Base-by-base conservation (phyloP, 2,113 vertebrate genomes). In the Peromyscus maniculatus region DNA sequence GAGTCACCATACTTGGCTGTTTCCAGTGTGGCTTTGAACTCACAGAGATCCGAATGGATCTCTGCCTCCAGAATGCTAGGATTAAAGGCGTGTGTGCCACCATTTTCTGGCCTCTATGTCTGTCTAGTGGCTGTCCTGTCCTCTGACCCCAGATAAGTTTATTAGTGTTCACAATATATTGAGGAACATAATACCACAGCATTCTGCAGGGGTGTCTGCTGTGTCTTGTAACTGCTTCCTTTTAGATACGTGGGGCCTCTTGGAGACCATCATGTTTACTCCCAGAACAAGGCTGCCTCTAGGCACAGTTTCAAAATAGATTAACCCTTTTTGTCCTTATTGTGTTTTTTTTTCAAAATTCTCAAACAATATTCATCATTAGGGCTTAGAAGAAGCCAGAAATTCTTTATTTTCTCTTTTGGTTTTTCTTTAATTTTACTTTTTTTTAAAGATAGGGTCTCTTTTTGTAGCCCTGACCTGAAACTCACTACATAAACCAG, bases 301-400 rank as follows among this genome's bases (percentile, higher is more conserved):
- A 11, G 91, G 93, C 71, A 90, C 91, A 72, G 9, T 92, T 92
- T 94, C 89, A 86, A 59, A 94, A 91, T 67, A 72, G 21, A 79
- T 36, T 91, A 22, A n/a, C 39, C 36, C n/a, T 89, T 95, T 87
- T 78, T 64, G 71, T 88, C 10, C 28, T 5, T 79, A 19, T 46
- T n/a, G 7, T 55, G 28, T 52, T 52, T 52, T 52, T 52, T 91
- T 55, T 80, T 74, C 49, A 86, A 69, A 78, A 52, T 55, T 82
- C 69, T 93, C 59, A 39, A 55, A 69, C 80, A 46, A 22, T 87
- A 86, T 66, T n/a, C 89, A 87, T 90, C 31, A 57, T 59, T 39
- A 39, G 77, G 77, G 75, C 12, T 88, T 75, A 39, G 59, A 83
- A 94, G 75, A 96, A 62, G 74, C 59, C 43, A 91, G 64, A 79